Percentiles rank a stretch among this genome's conserved stretches.
These are phyloP conservation scores for Desoria tigrina DNA, from an alignment of 2,888 invertebrate species.

Conservation along the genomic window DNA sequence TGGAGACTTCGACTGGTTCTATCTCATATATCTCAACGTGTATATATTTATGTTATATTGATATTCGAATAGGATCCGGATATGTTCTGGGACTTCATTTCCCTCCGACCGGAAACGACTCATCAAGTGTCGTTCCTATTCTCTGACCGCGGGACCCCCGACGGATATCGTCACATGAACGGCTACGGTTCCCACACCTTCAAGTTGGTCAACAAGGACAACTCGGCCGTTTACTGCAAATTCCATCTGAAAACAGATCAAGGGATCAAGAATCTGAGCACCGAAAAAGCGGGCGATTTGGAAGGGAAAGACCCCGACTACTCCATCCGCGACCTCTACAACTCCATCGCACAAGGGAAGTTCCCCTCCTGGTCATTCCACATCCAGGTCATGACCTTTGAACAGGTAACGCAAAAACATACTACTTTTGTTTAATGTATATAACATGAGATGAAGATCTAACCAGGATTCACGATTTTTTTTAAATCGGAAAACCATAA, in stretches of 20 bases:
- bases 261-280: constrained; percentile 58
- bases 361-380: constrained; percentile 60
- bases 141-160: constrained; percentile 88
- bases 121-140: constrained; percentile 71
- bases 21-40: not conserved
- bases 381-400: constrained; percentile 59
- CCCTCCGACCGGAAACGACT: constrained; percentile 59
- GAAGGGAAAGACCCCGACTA: constrained; percentile 57
- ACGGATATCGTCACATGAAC: constrained; percentile 90
- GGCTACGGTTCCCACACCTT: constrained; percentile 95
- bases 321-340: constrained; percentile 57
- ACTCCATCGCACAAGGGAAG: constrained; percentile 56
- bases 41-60: too few species aligned
- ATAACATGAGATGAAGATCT: too few species aligned
- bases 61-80: constrained; percentile 61
- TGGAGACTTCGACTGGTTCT: too few species aligned
- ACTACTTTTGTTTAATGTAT: not conserved
- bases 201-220: constrained; percentile 77
- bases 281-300: constrained; percentile 55
- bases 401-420: not conserved
- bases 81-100: constrained; percentile 62
- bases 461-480: too few species aligned
- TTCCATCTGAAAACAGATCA: constrained; percentile 57
- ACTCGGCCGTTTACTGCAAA: constrained; percentile 70
- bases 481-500: too few species aligned